Evolutionary conservation across 2,113 vertebrate species (phyloP), one percentile per base, ranked within the genome.

Genomic region (Casuarius casuarius): DNA sequence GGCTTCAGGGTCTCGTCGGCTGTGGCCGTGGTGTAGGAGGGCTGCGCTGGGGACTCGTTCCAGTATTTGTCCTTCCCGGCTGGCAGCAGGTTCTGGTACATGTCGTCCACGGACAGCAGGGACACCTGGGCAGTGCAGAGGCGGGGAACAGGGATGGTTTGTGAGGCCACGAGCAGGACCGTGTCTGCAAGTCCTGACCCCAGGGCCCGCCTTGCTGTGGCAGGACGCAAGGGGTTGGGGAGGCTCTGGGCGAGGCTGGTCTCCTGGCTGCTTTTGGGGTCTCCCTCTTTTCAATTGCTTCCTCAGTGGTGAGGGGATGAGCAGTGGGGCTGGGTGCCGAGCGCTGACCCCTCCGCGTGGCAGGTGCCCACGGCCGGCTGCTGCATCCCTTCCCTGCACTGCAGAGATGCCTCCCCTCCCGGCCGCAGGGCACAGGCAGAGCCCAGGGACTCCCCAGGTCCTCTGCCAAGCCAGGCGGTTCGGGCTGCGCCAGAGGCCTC

Each of bases 71-170:
- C 99, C 96, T 98, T 99, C 90, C 96, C 96, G 0, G 97, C 68
- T 0, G 97, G 98, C 35, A 98, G 98, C 85, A 99, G 95, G 90
- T 99, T 98, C 97, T 99, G 98, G 90, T 99, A 98, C 98, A 99
- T 99, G 77, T 99, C 98, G 28, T 99, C 99, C 93, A 99, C 98
- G 0, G 99, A 98, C 20, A 99, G 96, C 97, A 99, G 98, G 3
- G 99, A 99, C 67, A 99, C 99, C 99, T 99, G 63, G 19, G 28
- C 61, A 67, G 1, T 0, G n/a, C 74, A 82, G n/a, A 63, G 61
- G 33, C 21, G 56, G 33, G n/a, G 35, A 22, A 61, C 46, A 22
- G n/a, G 67, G 20, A 38, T 46, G 46, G 29, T 44, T 83, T 38
- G 44, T 1, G 1, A 38, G 44, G 35, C 44, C 31, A 25, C 10